Conservation (phyloP, 2,113 vertebrate genomes). For the Taurulus bubalis region DNA sequence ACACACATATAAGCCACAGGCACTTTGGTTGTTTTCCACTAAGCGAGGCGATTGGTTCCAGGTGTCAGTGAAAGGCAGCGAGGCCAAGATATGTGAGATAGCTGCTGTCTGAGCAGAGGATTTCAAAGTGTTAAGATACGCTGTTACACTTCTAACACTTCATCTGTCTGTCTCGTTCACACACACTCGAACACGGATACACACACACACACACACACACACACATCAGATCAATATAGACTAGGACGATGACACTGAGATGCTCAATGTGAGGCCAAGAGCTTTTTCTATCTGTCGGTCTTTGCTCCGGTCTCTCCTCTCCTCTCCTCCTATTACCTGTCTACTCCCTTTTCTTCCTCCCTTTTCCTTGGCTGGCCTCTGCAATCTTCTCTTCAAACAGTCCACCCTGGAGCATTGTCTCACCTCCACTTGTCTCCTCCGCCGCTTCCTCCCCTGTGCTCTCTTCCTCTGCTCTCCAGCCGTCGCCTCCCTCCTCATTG, state of each 20-base stretch:
- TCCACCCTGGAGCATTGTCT: slow-evolving; percentile 65
- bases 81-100: slow-evolving; percentile 76
- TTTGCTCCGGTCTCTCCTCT: slow-evolving; percentile 47
- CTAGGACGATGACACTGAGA: slow-evolving; percentile 75
- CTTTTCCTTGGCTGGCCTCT: slow-evolving; percentile 34
- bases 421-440: slow-evolving; percentile 72
- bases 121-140: slow-evolving; percentile 79
- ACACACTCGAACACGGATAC: slow-evolving; percentile 49
- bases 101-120: slow-evolving; percentile 75
- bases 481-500: slow-evolving; percentile 71
- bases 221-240: slow-evolving; percentile 77
- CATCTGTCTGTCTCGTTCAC: slow-evolving; percentile 52
- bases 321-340: slow-evolving; percentile 28
- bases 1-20: slow-evolving; percentile 33
- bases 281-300: slow-evolving; percentile 66
- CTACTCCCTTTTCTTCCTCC: slow-evolving; percentile 39
- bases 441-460: slow-evolving; percentile 41
- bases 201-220: slow-evolving; percentile 10
- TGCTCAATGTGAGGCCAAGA: slow-evolving; percentile 76
- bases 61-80: slow-evolving; percentile 67
- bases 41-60: slow-evolving; percentile 58
- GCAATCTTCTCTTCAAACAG: slow-evolving; percentile 68
- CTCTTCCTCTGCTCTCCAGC: slow-evolving; percentile 54
- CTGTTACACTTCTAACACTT: slow-evolving; percentile 74
- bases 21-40: slow-evolving; percentile 42